Percentiles rank a stretch among this genome's conserved stretches.
phyloP scores from a whole-genome alignment of 2,113 vertebrate species.

The Rhinogobius similis region DNA sequence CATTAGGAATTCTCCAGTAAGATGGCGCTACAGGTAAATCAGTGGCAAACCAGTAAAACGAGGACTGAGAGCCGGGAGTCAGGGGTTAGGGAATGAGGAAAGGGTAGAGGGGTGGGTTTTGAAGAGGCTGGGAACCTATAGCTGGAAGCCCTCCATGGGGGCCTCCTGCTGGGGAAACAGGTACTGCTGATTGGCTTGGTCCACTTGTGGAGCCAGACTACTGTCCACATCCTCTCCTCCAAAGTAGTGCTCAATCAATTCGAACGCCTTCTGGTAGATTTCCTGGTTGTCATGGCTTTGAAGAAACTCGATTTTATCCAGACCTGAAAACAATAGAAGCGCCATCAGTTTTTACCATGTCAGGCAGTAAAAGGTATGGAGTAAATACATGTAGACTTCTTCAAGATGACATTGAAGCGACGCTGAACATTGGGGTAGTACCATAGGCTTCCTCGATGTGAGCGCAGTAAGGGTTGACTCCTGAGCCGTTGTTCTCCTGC shows the following conservation, averaged over 20 bases:
- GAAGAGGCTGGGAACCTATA: slow-evolving; percentile 77
- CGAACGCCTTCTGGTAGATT: slow-evolving; percentile 99
- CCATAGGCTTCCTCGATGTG: slow-evolving; percentile 97
- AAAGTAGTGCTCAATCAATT: slow-evolving; percentile 97
- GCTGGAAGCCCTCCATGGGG: slow-evolving; percentile 98
- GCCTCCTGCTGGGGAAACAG: slow-evolving; percentile 95
- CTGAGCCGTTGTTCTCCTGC: slow-evolving; percentile 82
- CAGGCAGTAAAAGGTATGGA: background rate
- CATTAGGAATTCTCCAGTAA: slow-evolving; percentile 25
- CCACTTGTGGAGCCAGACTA: slow-evolving; percentile 88
- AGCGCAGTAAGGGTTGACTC: slow-evolving; percentile 94
- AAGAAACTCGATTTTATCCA: slow-evolving; percentile 98
- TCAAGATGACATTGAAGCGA: background rate
- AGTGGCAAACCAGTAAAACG: slow-evolving; percentile 1
- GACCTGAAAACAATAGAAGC: slow-evolving; percentile 71
- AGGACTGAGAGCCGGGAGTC: slow-evolving; percentile 11
- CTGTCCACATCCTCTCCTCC: slow-evolving; percentile 93
- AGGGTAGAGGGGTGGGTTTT: slow-evolving; percentile 17
- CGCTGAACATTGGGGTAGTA: slow-evolving; percentile 58
- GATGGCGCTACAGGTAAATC: background rate
- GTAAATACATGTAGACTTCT: background rate
- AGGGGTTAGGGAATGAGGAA: slow-evolving; percentile 6
- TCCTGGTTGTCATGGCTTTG: slow-evolving; percentile 99
- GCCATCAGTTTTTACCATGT: background rate
- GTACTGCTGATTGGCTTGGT: slow-evolving; percentile 94